Base-by-base conservation (phyloP, 2,888 invertebrate species). In the Drosophila acutilabella region DNA sequence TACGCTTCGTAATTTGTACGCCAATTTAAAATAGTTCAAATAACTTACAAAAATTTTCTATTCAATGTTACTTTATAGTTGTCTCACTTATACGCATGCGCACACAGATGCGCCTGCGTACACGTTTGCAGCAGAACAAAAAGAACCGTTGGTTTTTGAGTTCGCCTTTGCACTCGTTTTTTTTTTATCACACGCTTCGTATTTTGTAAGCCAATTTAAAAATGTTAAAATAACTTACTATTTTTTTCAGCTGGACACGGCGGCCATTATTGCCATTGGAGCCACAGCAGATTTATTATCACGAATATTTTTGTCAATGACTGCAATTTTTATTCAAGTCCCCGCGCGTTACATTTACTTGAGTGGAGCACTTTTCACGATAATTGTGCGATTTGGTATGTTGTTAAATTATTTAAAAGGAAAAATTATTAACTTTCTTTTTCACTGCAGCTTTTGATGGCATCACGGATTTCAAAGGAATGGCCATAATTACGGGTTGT, bases 211-310 rank as follows among this genome's bases (percentile, higher is more conserved):
- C 23, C 23, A 6, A 23, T 23, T 23, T 23, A 6, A 23, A 30
- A 30, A 30, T 8, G 8, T 30, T 45, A 4, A 2, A 3, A 23
- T 7, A 7, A 3, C 8, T 26, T 10, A n/a, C 33, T 45, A 18
- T 56, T 10, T 8, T 38, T 52, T 18, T 36, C 33, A 94, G 94
- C 92, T 93, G 69, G 94, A 95, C 80, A 94, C 95, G 0, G 95
- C 96, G 0, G 92, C 94, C 2, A 94, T 96, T 61, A 94, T 96
- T 54, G 95, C 96, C 74, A 93, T 95, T 2, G 95, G 95, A 0
- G 96, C 96, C 0, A 92, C 94, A 13, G 94, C 95, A 0, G 96
- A 96, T 92, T 93, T 96, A 16, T 69, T 93, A 0, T 95, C 95
- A 0, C 93, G 96, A 70, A 93, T 96, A 53, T 86, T 94, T 13